Evolutionary conservation across 35 echinoderm and acorn worm genomes (phyloP).

Genomic region (Patiria miniata): DNA sequence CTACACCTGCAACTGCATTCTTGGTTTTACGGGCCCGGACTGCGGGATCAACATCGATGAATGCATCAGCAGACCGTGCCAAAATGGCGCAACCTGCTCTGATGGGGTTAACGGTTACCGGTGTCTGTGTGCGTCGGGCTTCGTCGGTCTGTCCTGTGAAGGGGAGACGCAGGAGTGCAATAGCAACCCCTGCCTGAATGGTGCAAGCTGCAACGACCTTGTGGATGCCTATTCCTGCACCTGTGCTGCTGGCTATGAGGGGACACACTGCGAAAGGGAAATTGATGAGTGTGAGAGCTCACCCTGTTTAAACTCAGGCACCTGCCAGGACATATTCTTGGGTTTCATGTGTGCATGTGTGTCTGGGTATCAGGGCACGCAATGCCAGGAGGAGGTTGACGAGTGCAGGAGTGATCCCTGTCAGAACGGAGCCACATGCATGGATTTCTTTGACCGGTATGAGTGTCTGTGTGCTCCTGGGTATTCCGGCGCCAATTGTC

Average conservation of each 20-base stretch:
- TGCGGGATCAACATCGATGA: conserved; percentile 45
- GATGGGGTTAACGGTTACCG: conserved; percentile 43
- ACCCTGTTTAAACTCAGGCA: conserved; percentile 24
- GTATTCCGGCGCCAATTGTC: conserved; percentile 42
- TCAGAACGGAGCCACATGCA: conserved; percentile 52
- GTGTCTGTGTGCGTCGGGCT: conserved; percentile 36
- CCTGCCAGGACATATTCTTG: conserved; percentile 1
- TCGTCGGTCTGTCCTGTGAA: conserved; percentile 40
- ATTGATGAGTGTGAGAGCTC: conserved; percentile 9
- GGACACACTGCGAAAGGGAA: conserved; percentile 20
- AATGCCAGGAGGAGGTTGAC: conserved; percentile 22
- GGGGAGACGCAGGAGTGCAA: conserved; percentile 39
- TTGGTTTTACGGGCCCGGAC: conserved; percentile 33
- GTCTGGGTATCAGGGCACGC: neutral
- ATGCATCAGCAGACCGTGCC: conserved; percentile 36
- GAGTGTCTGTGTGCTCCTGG: conserved; percentile 45
- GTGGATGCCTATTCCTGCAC: conserved; percentile 21
- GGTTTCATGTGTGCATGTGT: neutral
- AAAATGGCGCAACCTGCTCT: conserved; percentile 27
- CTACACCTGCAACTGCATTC: conserved; percentile 42
- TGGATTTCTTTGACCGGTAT: conserved; percentile 25
- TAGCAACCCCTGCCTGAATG: conserved; percentile 50
- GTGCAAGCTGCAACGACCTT: conserved; percentile 26
- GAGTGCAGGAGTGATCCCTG: conserved; percentile 55
- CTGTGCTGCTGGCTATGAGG: conserved; percentile 33